Base-by-base conservation (phyloP, 30 jellyfish, hydroid and myxozoan species). In the Aurelia coerulea region DNA sequence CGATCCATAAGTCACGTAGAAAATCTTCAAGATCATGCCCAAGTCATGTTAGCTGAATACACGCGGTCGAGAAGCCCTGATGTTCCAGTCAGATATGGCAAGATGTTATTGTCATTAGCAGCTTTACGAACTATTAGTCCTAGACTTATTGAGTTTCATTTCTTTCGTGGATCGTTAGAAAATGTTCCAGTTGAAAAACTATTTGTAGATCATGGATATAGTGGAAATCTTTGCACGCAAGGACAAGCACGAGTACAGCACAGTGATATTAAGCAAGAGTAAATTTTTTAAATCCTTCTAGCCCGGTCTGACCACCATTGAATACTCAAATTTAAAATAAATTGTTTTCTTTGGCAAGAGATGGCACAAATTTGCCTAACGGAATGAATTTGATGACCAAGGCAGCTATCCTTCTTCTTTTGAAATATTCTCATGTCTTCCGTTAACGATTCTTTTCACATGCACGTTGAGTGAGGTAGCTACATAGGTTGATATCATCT, bases 21-120 rank as follows among this genome's bases (percentile, higher is more conserved):
- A 58, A 78, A 76, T 19, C 75, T 91, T n/a, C 97, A 85, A 73
- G 97, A 91, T 52, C 91, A 83, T 52, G 97, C 94, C 2, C 97
- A 91, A 65, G 92, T 79, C 6, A 84, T 84, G 96, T 86, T 91
- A 58, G 62, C 90, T 33, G 97, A 85, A 29, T 91, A 79, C 66
- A 54, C 91, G n/a, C 62, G 86, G 46, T 63, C 86, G 9, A 68
- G 88, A 79, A 53, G 80, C 78, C 90, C 90, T 9, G 89, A 88
- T 46, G 78, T 73, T 5, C 90, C 88, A 12, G 87, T 66, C 58
- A 76, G 94, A 49, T 91, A 74, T 60, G 97, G 97, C 41, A 91
- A 91, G 76, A 76, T 83, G 84, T 67, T 91, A 5, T 76, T 91
- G 63, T 73, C 93, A 46, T 53, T 91, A 34, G 88, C 97, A 7